Base-by-base conservation (phyloP, 1,140 invertebrate species). In the Oscheius sp. region DNA sequence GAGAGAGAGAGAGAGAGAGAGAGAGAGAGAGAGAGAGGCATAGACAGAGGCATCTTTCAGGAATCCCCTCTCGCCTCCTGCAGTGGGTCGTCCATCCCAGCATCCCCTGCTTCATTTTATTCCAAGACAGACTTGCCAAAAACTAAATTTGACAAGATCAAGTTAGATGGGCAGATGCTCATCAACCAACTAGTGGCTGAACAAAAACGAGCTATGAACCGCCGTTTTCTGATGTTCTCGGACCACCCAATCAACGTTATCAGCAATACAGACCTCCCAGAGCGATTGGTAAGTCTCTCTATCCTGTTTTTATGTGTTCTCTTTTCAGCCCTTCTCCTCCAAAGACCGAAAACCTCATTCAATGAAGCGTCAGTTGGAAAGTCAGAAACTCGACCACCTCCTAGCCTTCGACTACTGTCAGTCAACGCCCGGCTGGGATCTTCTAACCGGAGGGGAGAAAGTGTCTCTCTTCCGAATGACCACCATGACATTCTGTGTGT, bases 321-420 rank as follows among this genome's bases (percentile, higher is more conserved):
- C n/a, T n/a, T 58, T 68, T 36, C 42, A 68, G 67, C 67, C 67
- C 3, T 68, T 68, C 32, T 32, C 31, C 23, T 23, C 31, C 0
- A 23, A 10, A 18, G 55, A 68, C 26, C 36, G 49, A 1, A 49
- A 49, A 3, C 52, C 67, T 2, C 67, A 68, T 35, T 68, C 67
- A 0, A 49, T 68, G 55, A 68, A 68, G 36, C n/a, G 67, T 18
- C 67, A 68, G 26, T 68, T 58, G 3, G 67, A 68, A 31, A 58
- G 49, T 13, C 67, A 68, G n/a, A 31, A 55, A 36, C 45, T 68
- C 26, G 67, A 68, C 26, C 52, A 68, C 23, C 32, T 68, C 1
- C 26, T 68, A 29, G 67, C 67, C 2, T 68, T 59, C 18, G 67
- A 68, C 31, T 68, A 38, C 35, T 68, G 67, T n/a, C 34, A 58